phyloP scores from a whole-genome alignment of 2,888 invertebrate genomes.

The Coelogynopora nodosa region DNA sequence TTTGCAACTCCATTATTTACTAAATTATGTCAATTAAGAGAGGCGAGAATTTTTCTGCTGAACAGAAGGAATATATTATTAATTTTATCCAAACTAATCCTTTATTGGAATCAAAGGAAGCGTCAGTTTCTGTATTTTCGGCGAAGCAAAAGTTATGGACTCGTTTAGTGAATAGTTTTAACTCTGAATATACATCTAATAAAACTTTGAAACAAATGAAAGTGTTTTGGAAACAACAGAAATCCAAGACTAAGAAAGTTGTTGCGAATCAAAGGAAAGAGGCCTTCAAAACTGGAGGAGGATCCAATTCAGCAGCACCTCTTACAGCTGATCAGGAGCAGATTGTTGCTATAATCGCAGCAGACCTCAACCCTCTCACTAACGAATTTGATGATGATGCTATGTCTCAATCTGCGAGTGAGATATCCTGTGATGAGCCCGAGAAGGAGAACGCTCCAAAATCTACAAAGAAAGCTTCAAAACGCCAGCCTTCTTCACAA shows the following conservation, averaged over 20 bases:
- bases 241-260: conserved; percentile 14
- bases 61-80: conserved; percentile 33
- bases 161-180: background rate
- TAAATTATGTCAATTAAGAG: conserved; percentile 26
- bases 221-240: background rate
- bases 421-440: background rate
- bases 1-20: conserved; percentile 31
- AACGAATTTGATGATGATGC: conserved; percentile 20
- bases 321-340: conserved; percentile 6
- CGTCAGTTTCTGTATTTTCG: background rate
- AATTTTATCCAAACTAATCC: conserved; percentile 34
- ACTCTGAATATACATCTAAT: background rate
- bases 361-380: background rate
- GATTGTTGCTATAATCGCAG: background rate
- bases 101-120: conserved; percentile 10
- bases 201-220: background rate
- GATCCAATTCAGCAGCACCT: background rate
- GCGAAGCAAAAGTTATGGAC: conserved; percentile 12
- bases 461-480: background rate
- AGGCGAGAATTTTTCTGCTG: conserved; percentile 29
- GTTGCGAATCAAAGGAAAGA: background rate
- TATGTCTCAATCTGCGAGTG: background rate
- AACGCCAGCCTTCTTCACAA: conserved; percentile 6
- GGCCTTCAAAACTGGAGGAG: conserved; percentile 19
- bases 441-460: background rate